phyloP scores from a whole-genome alignment of 53 echinoderm and acorn worm species.

The Mesocentrotus franciscanus region DNA sequence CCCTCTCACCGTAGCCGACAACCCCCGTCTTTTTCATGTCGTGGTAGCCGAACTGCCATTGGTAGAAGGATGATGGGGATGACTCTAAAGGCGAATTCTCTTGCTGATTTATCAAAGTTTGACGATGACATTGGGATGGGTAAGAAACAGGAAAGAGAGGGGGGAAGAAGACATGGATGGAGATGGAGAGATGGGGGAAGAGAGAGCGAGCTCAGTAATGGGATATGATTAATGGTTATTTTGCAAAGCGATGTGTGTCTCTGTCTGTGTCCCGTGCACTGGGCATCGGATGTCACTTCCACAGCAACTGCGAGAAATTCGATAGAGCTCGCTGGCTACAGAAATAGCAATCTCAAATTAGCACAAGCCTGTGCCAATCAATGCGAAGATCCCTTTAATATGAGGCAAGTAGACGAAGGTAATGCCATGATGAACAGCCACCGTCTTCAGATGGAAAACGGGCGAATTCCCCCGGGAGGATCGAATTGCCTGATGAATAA shows the following conservation, averaged over 20 bases:
- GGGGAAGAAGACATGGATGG: background rate
- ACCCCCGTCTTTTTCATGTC: background rate
- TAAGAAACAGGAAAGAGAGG: background rate
- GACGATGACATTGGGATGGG: background rate
- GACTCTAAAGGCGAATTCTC: background rate
- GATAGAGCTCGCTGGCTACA: constrained; percentile 71
- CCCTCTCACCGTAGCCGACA: background rate
- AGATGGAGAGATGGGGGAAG: constrained; percentile 8
- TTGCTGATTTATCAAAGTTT: constrained; percentile 58
- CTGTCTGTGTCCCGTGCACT: constrained; percentile 61
- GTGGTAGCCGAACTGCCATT: background rate
- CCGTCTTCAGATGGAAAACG: constrained; percentile 67
- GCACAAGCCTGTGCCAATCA: constrained; percentile 70
- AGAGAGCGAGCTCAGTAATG: constrained; percentile 52
- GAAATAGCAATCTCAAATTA: constrained; percentile 72
- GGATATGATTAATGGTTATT: constrained; percentile 73
- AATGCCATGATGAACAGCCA: constrained; percentile 66
- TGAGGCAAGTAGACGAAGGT: constrained; percentile 68
- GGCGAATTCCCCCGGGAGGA: constrained; percentile 61
- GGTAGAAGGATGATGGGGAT: background rate
- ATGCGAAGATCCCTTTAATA: constrained; percentile 71
- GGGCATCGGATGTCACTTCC: constrained; percentile 65
- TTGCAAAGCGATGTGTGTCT: constrained; percentile 69
- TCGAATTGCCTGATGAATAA: constrained; percentile 69
- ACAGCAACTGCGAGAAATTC: constrained; percentile 68